phyloP scores from a whole-genome alignment of 2,797 vertebrate genomes.

The Sorex maritimensis region DNA sequence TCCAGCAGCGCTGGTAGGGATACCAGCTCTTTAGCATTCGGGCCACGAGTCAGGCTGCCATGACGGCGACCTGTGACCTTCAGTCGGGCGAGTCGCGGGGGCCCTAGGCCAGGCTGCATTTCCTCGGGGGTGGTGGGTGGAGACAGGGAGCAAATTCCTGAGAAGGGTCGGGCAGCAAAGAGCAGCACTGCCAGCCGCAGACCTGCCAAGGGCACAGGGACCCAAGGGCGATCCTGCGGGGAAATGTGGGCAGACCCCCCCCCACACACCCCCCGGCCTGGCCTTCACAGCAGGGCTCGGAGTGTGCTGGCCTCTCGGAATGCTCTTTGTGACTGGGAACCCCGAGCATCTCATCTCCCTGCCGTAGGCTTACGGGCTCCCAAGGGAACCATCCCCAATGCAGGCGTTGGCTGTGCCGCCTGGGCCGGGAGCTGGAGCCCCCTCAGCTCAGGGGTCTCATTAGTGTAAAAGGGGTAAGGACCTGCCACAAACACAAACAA shows the following conservation, averaged over 20 bases:
- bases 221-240: rapidly evolving
- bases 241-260: not conserved
- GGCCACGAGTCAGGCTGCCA: not conserved
- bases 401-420: not conserved
- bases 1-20: not conserved
- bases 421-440: not conserved
- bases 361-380: not conserved
- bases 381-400: not conserved
- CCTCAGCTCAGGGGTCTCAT: not conserved
- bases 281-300: not conserved
- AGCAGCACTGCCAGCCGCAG: rapidly evolving
- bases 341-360: not conserved
- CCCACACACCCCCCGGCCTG: too few species aligned
- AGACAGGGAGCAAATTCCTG: not conserved
- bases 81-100: not conserved
- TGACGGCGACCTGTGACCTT: rapidly evolving
- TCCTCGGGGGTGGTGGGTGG: not conserved
- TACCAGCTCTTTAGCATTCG: rapidly evolving
- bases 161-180: not conserved
- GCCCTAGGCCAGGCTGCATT: not conserved
- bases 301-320: not conserved
- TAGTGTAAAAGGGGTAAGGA: not conserved
- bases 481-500: not conserved
- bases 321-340: not conserved
- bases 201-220: rapidly evolving